Evolutionary conservation across 2,113 vertebrate species (phyloP).

Genomic region (Tachycineta bicolor): DNA sequence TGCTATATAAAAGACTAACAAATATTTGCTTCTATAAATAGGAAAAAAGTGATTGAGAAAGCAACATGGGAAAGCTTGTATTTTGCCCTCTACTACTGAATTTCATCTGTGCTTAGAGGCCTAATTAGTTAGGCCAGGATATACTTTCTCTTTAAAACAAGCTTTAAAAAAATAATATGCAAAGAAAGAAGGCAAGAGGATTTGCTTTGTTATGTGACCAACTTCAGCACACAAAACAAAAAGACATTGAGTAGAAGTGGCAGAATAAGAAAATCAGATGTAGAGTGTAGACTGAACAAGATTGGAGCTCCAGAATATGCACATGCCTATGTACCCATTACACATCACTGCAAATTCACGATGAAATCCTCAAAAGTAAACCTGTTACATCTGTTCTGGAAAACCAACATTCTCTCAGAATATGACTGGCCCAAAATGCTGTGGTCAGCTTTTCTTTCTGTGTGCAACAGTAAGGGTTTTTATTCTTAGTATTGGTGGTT

Average conservation of each 20-base stretch:
- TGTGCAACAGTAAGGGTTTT: background rate
- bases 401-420: background rate
- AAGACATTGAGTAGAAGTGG: background rate
- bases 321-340: background rate
- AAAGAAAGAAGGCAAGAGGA: background rate
- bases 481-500: background rate
- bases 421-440: background rate
- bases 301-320: background rate
- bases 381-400: background rate
- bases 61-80: background rate
- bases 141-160: background rate
- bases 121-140: background rate
- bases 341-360: background rate
- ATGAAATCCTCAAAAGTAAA: background rate
- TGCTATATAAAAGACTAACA: background rate
- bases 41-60: background rate
- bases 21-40: background rate
- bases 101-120: background rate
- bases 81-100: background rate
- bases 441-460: background rate
- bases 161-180: background rate
- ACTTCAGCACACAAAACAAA: background rate
- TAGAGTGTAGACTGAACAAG: background rate
- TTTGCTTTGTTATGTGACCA: background rate
- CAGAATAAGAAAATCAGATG: background rate